Percentiles rank a stretch among this genome's conserved stretches.
These are phyloP conservation scores for Pontoporia blainvillei DNA, from an alignment of 2,113 vertebrate genomes.

Conservation along the genomic window DNA sequence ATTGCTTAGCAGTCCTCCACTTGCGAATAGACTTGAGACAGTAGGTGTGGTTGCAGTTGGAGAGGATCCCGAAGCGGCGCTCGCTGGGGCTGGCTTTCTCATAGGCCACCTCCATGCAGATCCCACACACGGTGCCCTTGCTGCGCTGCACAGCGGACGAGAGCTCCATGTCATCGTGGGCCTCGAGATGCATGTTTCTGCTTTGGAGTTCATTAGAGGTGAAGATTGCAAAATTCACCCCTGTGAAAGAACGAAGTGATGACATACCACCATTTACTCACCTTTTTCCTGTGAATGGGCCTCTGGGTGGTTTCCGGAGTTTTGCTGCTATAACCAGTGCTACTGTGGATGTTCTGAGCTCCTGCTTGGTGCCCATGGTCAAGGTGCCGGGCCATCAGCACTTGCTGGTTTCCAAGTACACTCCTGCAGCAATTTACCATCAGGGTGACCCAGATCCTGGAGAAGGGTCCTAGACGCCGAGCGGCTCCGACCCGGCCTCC, in stretches of 20 bases:
- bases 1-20: constrained; percentile 94
- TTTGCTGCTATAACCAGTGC: rapidly evolving
- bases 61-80: constrained; percentile 96
- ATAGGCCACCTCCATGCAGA: constrained; percentile 99
- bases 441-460: too few species aligned
- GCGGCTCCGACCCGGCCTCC: background rate
- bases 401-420: background rate
- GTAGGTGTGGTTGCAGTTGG: constrained; percentile 98
- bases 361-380: background rate
- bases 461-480: background rate
- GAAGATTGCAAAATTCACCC: background rate
- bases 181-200: constrained; percentile 81
- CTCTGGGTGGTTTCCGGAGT: background rate
- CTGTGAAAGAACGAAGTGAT: background rate
- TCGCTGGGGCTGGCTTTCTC: constrained; percentile 96
- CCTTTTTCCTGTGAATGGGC: background rate
- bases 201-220: rapidly evolving
- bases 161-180: constrained; percentile 99
- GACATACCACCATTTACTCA: rapidly evolving
- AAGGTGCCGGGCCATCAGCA: rapidly evolving
- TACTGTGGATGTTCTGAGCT: background rate
- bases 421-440: background rate
- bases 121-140: constrained; percentile 98
- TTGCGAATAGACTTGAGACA: constrained; percentile 99
- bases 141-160: constrained; percentile 98